phyloP scores from a whole-genome alignment of 2,888 invertebrate species.

The Neria commutata region DNA sequence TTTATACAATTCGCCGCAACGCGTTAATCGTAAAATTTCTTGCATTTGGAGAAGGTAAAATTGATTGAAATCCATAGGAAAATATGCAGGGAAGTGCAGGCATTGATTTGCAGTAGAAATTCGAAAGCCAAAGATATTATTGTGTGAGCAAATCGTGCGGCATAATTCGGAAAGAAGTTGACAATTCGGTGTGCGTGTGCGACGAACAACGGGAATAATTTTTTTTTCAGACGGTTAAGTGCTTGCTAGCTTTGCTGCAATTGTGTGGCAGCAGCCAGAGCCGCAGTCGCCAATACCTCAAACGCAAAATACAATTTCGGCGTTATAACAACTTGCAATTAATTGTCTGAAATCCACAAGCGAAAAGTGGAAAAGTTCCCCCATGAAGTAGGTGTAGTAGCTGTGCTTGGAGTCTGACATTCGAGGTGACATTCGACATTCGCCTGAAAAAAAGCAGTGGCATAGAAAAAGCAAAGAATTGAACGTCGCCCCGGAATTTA shows the following conservation, averaged over 20 bases:
- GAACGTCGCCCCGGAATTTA: too few species aligned
- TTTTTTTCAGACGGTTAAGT: slow-evolving; percentile 13
- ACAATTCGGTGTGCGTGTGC: too few species aligned
- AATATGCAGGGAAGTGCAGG: slow-evolving; percentile 37
- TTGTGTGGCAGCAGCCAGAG: slow-evolving; percentile 5
- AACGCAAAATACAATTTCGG: too few species aligned
- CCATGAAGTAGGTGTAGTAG: too few species aligned
- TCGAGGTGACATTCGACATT: too few species aligned
- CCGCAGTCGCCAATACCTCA: too few species aligned
- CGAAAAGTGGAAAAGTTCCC: too few species aligned
- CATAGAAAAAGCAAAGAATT: too few species aligned
- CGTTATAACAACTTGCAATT: too few species aligned
- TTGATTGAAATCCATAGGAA: slow-evolving; percentile 41
- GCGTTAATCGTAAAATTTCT: slow-evolving; percentile 37
- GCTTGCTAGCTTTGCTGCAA: slow-evolving; percentile 5
- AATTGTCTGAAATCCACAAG: too few species aligned
- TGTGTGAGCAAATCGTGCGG: slow-evolving; percentile 30
- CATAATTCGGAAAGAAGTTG: slow-evolving; percentile 36
- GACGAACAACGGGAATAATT: slow-evolving; percentile 50
- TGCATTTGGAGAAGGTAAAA: slow-evolving; percentile 39
- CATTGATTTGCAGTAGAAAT: slow-evolving; percentile 41
- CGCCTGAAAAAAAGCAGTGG: too few species aligned
- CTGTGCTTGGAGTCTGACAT: too few species aligned
- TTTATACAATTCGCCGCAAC: slow-evolving; percentile 36
- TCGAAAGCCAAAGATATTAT: slow-evolving; percentile 30